Evolutionary conservation across 2,888 invertebrate genomes (phyloP).

Genomic region (Apocheima hispidaria): DNA sequence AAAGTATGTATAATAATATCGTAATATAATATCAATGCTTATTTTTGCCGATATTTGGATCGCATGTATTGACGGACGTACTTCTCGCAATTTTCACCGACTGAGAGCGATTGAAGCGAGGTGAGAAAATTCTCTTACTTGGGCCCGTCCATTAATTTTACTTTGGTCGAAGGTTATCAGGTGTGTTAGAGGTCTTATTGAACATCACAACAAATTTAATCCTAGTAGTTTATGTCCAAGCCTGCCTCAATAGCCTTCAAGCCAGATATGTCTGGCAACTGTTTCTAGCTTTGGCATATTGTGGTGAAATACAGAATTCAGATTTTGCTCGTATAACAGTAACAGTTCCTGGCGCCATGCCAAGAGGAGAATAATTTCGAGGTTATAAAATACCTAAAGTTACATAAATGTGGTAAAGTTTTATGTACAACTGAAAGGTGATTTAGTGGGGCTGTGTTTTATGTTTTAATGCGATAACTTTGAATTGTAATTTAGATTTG

Average conservation of each 20-base stretch:
- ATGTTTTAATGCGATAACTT: conserved; percentile 7
- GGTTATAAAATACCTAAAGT: conserved; percentile 25
- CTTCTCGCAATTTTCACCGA: too few relatives aligned
- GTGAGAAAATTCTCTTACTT: too few relatives aligned
- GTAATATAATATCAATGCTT: too few relatives aligned
- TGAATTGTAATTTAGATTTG: not conserved
- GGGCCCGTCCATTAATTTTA: too few relatives aligned
- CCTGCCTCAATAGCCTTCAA: conserved; percentile 12
- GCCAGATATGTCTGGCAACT: conserved; percentile 21
- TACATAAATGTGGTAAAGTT: conserved; percentile 22
- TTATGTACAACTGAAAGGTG: conserved; percentile 9
- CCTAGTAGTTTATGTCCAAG: not conserved
- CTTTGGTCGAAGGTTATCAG: too few relatives aligned
- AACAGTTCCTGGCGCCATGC: conserved; percentile 20
- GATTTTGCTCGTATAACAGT: conserved; percentile 14
- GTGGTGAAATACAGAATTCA: conserved; percentile 23
- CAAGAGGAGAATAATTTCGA: conserved; percentile 19
- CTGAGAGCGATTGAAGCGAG: too few relatives aligned
- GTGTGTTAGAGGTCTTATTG: too few relatives aligned
- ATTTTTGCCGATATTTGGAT: too few relatives aligned
- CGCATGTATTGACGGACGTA: too few relatives aligned
- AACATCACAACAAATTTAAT: too few relatives aligned
- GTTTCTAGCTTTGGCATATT: conserved; percentile 25
- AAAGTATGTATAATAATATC: too few relatives aligned
- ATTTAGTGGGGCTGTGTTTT: conserved; percentile 5